A percentile compares a stretch with the other conserved stretches of the same genome.
Evolutionary conservation across 2,888 invertebrate genomes (phyloP).

Genomic region (Drosophila percnosoma): DNA sequence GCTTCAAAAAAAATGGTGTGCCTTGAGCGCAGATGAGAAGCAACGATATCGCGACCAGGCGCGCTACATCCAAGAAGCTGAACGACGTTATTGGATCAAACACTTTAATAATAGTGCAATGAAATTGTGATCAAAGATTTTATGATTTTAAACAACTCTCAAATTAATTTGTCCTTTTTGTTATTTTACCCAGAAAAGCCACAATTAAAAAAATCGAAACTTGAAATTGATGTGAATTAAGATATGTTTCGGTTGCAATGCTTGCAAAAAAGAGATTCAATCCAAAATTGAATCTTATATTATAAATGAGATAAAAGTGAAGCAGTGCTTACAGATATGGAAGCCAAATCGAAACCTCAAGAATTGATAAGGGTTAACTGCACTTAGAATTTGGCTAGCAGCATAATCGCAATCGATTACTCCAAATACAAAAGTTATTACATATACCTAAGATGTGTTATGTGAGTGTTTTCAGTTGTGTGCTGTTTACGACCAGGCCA

Average conservation of each 20-base stretch:
- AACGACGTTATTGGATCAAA: too few relatives aligned
- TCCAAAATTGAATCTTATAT: not conserved
- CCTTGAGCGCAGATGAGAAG: too few relatives aligned
- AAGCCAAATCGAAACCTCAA: not conserved
- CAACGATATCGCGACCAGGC: too few relatives aligned
- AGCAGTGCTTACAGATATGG: not conserved
- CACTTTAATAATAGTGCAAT: too few relatives aligned
- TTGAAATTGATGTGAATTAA: not conserved
- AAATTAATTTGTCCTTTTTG: too few relatives aligned
- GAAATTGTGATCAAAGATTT: too few relatives aligned
- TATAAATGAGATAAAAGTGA: not conserved
- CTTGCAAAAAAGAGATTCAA: not conserved
- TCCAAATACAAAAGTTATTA: not conserved
- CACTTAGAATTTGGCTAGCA: not conserved
- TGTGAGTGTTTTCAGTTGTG: not conserved
- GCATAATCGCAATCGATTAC: constrained; percentile 1
- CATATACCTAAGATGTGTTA: not conserved
- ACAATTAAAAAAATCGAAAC: not conserved
- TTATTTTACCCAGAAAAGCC: not conserved
- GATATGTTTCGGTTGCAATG: constrained; percentile 1
- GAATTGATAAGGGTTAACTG: not conserved
- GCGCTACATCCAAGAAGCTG: too few relatives aligned
- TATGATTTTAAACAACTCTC: too few relatives aligned
- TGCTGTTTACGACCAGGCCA: not conserved
- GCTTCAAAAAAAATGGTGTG: too few relatives aligned